phyloP scores from a whole-genome alignment of 2,888 invertebrate species.

The Congeria kusceri region DNA sequence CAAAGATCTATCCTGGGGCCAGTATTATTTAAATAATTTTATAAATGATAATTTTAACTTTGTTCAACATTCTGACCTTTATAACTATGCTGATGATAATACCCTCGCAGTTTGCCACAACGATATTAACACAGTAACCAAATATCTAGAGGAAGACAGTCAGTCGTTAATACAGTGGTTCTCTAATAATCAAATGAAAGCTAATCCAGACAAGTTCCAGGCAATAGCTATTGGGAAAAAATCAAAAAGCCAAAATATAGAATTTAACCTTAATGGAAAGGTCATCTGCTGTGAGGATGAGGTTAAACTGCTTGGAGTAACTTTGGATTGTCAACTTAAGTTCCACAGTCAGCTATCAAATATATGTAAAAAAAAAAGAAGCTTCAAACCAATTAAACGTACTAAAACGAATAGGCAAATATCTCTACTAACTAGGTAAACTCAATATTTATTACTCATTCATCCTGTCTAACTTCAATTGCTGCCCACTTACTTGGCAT shows the following conservation, averaged over 20 bases:
- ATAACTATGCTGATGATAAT: slow-evolving; percentile 40
- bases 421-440: slow-evolving; percentile 11
- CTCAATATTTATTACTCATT: slow-evolving; percentile 24
- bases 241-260: slow-evolving; percentile 6
- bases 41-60: slow-evolving; percentile 37
- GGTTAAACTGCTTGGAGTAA: slow-evolving; percentile 29
- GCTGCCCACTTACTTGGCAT: slow-evolving; percentile 7
- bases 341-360: slow-evolving; percentile 15
- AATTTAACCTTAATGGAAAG: slow-evolving; percentile 11
- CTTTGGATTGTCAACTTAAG: slow-evolving; percentile 19
- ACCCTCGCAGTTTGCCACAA: slow-evolving; percentile 14
- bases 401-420: slow-evolving; percentile 13
- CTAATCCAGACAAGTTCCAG: slow-evolving; percentile 37
- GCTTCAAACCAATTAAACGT: slow-evolving; percentile 19
- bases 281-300: slow-evolving; percentile 12
- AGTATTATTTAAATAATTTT: slow-evolving; percentile 28
- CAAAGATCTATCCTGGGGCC: slow-evolving; percentile 26
- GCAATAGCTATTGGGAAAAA: slow-evolving; percentile 24
- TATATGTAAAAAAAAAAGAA: slow-evolving; percentile 21
- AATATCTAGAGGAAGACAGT: slow-evolving; percentile 18
- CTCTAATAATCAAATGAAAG: slow-evolving; percentile 30
- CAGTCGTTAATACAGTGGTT: slow-evolving; percentile 27
- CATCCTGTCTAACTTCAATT: slow-evolving; percentile 19
- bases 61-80: slow-evolving; percentile 5
- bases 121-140: background rate